A percentile compares a stretch with the other conserved stretches of the same genome.
phyloP scores from a whole-genome alignment of 2,797 vertebrate species.

The Halcyon leucocephala region DNA sequence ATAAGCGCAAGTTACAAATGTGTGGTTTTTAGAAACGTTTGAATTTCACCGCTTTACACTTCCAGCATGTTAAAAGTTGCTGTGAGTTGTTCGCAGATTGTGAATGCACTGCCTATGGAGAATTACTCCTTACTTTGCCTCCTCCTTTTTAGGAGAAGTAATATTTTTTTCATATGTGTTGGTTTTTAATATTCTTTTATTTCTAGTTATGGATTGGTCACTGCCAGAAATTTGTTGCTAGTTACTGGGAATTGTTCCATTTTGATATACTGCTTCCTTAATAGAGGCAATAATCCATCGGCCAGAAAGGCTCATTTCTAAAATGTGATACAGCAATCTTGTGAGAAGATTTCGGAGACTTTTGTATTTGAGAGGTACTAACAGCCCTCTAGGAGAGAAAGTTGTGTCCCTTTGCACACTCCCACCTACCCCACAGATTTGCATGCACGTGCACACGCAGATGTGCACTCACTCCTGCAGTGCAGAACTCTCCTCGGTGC shows the following conservation, averaged over 20 bases:
- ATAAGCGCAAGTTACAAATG: slow-evolving; percentile 78
- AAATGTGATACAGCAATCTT: background rate
- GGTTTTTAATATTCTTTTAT: slow-evolving; percentile 35
- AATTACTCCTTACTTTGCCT: slow-evolving; percentile 44
- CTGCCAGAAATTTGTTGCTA: slow-evolving; percentile 52
- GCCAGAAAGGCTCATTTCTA: slow-evolving; percentile 30
- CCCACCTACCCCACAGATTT: no score
- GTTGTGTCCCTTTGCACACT: background rate
- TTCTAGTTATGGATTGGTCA: slow-evolving; percentile 42
- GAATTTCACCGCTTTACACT: slow-evolving; percentile 75
- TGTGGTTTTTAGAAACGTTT: slow-evolving; percentile 74
- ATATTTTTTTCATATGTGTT: background rate
- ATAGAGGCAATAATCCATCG: background rate
- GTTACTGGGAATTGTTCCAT: slow-evolving; percentile 41
- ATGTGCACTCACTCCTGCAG: background rate
- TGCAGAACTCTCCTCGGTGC: background rate
- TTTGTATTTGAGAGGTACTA: background rate
- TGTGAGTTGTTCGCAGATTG: slow-evolving; percentile 63
- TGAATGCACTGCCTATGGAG: slow-evolving; percentile 65
- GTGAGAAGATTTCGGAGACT: background rate
- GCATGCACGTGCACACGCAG: background rate
- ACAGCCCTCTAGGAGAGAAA: background rate
- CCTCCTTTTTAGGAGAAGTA: slow-evolving; percentile 49
- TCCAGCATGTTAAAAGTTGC: slow-evolving; percentile 53
- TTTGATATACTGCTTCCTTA: slow-evolving; percentile 40